Conservation (phyloP, 2,888 invertebrate genomes). For the Epistrophe eligans region DNA sequence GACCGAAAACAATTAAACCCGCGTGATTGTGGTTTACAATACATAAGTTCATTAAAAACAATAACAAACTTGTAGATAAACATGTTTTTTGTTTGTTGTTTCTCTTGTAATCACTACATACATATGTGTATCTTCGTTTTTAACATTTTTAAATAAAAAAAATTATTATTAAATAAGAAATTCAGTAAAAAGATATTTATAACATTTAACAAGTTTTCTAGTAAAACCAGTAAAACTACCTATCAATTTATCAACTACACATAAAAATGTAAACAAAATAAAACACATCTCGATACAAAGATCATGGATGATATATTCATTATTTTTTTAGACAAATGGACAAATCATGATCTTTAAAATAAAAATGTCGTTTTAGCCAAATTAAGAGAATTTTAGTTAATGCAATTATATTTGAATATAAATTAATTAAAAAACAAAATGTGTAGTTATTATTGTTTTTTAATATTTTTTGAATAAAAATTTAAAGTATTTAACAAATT, state of each 20-base stretch:
- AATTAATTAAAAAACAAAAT: neutral
- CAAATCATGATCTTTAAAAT: neutral
- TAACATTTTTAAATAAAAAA: neutral
- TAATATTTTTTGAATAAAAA: neutral
- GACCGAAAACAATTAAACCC: no score
- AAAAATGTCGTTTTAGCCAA: neutral
- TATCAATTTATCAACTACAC: neutral
- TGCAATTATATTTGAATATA: neutral
- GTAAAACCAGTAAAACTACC: constrained; percentile 6
- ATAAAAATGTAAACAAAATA: neutral
- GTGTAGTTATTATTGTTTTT: neutral
- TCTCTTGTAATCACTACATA: neutral
- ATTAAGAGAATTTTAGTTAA: neutral
- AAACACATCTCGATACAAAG: neutral
- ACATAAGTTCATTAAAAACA: neutral
- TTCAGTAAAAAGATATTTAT: neutral
- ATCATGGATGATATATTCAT: constrained; percentile 6
- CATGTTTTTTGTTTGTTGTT: neutral
- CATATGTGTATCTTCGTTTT: neutral
- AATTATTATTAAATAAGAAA: neutral
- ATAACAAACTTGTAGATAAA: neutral
- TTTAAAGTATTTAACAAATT: no score
- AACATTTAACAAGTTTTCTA: constrained; percentile 8
- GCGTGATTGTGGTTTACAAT: neutral
- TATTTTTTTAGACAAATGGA: neutral